A percentile compares a stretch with the other conserved stretches of the same genome.
phyloP scores from a whole-genome alignment of 2,113 vertebrate genomes.

The Ammodytes dubius region DNA sequence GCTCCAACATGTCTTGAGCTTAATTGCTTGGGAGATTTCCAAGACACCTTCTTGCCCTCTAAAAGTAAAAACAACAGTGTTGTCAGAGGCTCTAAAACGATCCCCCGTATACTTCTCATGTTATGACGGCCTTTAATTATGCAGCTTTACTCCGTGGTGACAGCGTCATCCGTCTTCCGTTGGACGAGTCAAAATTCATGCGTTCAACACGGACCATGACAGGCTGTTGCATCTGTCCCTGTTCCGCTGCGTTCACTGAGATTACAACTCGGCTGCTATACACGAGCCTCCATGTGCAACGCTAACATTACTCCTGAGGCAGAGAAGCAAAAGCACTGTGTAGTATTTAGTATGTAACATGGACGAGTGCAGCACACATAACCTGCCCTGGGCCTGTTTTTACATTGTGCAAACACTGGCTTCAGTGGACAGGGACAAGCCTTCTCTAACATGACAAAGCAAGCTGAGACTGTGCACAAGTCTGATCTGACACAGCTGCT shows the following conservation, averaged over 20 bases:
- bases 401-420: constrained; percentile 73
- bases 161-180: background rate
- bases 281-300: constrained; percentile 24
- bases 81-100: background rate
- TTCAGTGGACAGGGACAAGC: constrained; percentile 74
- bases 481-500: constrained; percentile 76
- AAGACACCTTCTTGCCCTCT: background rate
- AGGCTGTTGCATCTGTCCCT: background rate
- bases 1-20: background rate
- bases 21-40: background rate
- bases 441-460: constrained; percentile 61
- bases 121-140: background rate
- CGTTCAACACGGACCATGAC: background rate
- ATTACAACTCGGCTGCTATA: constrained; percentile 37
- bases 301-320: constrained; percentile 24
- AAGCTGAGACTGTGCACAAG: constrained; percentile 61
- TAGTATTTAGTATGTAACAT: constrained; percentile 71
- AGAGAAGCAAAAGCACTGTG: constrained; percentile 41
- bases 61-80: background rate
- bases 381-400: constrained; percentile 74
- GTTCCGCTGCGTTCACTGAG: constrained; percentile 17
- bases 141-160: background rate
- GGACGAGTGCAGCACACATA: constrained; percentile 71
- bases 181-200: constrained; percentile 9
- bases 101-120: background rate